Evolutionary conservation across 2,797 vertebrate genomes (phyloP), one percentile per base, ranked within the genome.

Genomic region (Pseudomugil tenellus): DNA sequence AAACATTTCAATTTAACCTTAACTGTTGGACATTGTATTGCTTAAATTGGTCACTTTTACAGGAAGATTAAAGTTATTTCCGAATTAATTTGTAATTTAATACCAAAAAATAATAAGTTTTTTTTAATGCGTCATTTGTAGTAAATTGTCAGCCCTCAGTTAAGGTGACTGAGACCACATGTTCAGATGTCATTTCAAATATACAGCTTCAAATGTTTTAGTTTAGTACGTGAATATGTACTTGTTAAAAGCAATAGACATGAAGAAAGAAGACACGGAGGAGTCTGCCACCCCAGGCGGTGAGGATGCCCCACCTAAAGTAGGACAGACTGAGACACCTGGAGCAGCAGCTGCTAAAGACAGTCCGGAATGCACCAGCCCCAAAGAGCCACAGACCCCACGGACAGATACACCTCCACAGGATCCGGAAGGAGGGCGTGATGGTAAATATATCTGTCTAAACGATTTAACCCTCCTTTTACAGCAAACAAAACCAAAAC

Each of bases 251-350:
- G 54, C 10, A 39, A 21, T 31, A 68, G 83, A 81, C 43, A 94
- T 94, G 93, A 93, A 91, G 79, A 94, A 93, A 55, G 92, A 92
- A 64, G 93, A 94, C 77, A 76, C 79, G 0, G 92, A 94, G 34
- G 93, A 92, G 54, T 80, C 73, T 3, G 60, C 78, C 39, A 29
- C 54, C 34, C 84, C 84, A 61, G 77, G 34, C 49, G 32, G 65
- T 2, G 87, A 85, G 64, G 89, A 81, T 1, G 63, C 79, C 53
- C 64, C 82, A 26, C 57, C 84, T 49, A 6, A 84, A 32, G 58
- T 67, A 0, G 89, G 59, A 61, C 80, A 35, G 26, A 56, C 34
- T 13, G 90, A 85, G 63, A 72, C 84, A 14, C 81, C 84, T 28
- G 76, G 46, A 1, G 19, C 52, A 25, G 28, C 21, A 43, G 28